Base-by-base conservation (phyloP, 2,888 invertebrate genomes). In the Netelia inedita region DNA sequence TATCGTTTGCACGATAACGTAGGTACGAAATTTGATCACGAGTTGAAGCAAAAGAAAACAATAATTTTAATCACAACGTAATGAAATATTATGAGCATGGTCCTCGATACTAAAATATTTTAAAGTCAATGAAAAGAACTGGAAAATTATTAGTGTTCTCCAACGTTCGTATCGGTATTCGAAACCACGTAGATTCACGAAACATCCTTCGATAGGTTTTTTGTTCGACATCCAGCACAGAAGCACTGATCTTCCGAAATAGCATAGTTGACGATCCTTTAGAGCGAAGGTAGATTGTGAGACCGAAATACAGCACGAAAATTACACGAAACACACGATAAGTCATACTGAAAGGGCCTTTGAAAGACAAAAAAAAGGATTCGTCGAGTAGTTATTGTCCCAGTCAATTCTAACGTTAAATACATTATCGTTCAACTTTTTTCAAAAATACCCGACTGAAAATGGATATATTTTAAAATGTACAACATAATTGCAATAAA, bases 1-100 rank as follows among this genome's bases (percentile, higher is more conserved):
- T 57, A 80, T 78, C 74, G 66, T 63, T 59, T 75, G 83, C 83
- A 86, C 83, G 80, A 78, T 71, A 72, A 69, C 63, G 66, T 85
- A 85, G 82, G 50, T 75, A 35, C 55, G 50, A 59, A 65, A 63
- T 74, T 71, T 61, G 0, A 57, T 61, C 74, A 82, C 78, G 41
- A 61, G 11, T 14, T 61, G 21, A 61, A 61, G 11, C 23, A 23
- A 61, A 61, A 61, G 11, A 23, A 23, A 46, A 65, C 2, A 50
- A 66, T 41, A 65, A 65, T 14, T 50, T 78, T 9, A 41, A 50
- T 41, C 50, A 59, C 65, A 41, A 43, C 2, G n/a, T n/a, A 41
- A 43, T 16, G 41, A 65, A 43, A 43, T n/a, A 65, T 43, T 19
- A 61, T 23, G 68, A 61, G 78, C 82, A 82, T 82, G 78, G 59